Conservation (phyloP, 2,888 invertebrate genomes). For the Latrodectus hesperus region DNA sequence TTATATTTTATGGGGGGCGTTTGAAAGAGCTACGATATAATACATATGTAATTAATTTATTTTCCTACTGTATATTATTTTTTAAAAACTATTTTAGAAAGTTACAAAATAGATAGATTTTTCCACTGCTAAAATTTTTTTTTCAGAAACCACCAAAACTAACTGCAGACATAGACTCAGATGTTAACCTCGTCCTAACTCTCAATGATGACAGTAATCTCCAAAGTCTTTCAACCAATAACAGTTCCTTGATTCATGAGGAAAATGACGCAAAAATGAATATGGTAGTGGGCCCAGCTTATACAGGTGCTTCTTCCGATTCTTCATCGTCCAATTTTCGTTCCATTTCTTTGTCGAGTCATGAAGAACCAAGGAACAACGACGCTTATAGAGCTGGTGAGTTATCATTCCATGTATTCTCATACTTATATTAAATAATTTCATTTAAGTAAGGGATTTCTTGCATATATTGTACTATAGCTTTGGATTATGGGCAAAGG, state of each 20-base stretch:
- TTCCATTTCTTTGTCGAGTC: slow-evolving; percentile 57
- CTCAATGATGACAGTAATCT: slow-evolving; percentile 31
- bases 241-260: background rate
- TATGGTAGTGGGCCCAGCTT: slow-evolving; percentile 1
- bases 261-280: background rate
- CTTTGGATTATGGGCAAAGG: too few species aligned
- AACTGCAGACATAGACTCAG: slow-evolving; percentile 7
- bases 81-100: too few species aligned
- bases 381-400: slow-evolving; percentile 46
- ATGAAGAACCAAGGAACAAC: slow-evolving; percentile 44
- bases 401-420: background rate
- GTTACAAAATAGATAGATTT: too few species aligned
- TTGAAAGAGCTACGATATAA: too few species aligned
- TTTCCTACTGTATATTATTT: too few species aligned
- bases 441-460: too few species aligned
- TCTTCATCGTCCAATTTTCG: slow-evolving; percentile 35
- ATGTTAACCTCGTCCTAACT: slow-evolving; percentile 31
- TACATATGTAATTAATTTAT: too few species aligned
- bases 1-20: too few species aligned
- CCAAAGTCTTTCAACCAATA: slow-evolving; percentile 12
- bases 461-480: too few species aligned
- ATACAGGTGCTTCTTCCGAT: background rate
- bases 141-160: background rate
- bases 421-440: too few species aligned
- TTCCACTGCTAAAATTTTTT: too few species aligned